Evolutionary conservation across 2,113 vertebrate genomes (phyloP).

Genomic region (Regulus satrapa): DNA sequence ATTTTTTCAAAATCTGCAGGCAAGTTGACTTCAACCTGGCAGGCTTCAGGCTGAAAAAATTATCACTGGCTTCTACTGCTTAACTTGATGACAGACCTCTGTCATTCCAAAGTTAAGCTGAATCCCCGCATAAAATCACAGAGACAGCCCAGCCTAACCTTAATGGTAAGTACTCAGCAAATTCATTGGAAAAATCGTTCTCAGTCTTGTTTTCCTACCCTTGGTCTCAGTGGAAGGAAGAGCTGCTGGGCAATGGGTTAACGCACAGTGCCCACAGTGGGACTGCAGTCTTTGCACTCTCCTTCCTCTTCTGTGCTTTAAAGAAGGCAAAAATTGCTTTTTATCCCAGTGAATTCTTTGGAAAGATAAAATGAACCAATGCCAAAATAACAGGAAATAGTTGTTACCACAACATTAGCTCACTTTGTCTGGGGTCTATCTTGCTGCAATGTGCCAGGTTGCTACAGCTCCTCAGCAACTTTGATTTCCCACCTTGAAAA

Average conservation of each 20-base stretch:
- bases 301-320: background rate
- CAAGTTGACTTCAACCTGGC: background rate
- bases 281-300: background rate
- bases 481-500: background rate
- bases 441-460: rapidly evolving
- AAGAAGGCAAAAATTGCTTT: background rate
- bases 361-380: background rate
- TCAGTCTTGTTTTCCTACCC: background rate
- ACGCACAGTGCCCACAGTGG: rapidly evolving
- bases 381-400: background rate
- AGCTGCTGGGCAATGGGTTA: rapidly evolving
- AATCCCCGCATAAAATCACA: background rate
- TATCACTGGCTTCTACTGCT: background rate
- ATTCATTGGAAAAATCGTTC: background rate
- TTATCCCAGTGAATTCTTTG: background rate
- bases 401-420: background rate
- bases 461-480: background rate
- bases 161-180: background rate
- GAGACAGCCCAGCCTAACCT: background rate
- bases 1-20: background rate
- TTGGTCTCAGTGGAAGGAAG: background rate
- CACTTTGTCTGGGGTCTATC: background rate
- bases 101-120: background rate
- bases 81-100: background rate
- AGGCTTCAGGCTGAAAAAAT: background rate